Conservation (phyloP, 2,888 invertebrate genomes). For the Erebia ligea region DNA sequence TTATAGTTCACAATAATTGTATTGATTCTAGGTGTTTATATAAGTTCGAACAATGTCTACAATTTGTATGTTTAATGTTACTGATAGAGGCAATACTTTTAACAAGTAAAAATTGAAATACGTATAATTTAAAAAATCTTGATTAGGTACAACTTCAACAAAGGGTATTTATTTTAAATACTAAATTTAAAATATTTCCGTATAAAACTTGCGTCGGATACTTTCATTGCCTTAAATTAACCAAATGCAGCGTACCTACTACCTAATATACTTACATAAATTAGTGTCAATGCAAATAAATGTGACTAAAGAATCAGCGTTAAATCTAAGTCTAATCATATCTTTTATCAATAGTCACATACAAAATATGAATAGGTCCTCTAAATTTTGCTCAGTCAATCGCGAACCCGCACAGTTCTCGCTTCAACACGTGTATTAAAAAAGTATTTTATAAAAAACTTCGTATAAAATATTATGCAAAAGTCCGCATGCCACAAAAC, state of each 20-base stretch:
- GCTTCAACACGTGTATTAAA: slow-evolving; percentile 60
- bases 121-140: slow-evolving; percentile 15
- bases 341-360: slow-evolving; percentile 60
- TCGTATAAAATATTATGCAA: slow-evolving; percentile 34
- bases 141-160: neutral
- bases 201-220: neutral
- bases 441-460: slow-evolving; percentile 32
- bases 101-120: slow-evolving; percentile 12
- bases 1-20: slow-evolving; percentile 45
- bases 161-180: slow-evolving; percentile 8
- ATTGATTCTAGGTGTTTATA: slow-evolving; percentile 22
- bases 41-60: slow-evolving; percentile 27
- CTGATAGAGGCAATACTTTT: slow-evolving; percentile 9
- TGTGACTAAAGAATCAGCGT: slow-evolving; percentile 63
- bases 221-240: slow-evolving; percentile 30
- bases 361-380: slow-evolving; percentile 72
- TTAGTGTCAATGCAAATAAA: slow-evolving; percentile 53
- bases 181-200: slow-evolving; percentile 10
- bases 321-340: slow-evolving; percentile 64
- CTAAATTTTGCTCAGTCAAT: slow-evolving; percentile 75
- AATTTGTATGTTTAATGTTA: slow-evolving; percentile 8
- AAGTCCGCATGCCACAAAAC: slow-evolving; percentile 20
- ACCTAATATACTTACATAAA: slow-evolving; percentile 40
- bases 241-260: slow-evolving; percentile 46
- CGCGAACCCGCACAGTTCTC: slow-evolving; percentile 63